These are phyloP conservation scores for Sclerodermus sp. DNA, from an alignment of 2,888 invertebrate species.

Conservation along the genomic window DNA sequence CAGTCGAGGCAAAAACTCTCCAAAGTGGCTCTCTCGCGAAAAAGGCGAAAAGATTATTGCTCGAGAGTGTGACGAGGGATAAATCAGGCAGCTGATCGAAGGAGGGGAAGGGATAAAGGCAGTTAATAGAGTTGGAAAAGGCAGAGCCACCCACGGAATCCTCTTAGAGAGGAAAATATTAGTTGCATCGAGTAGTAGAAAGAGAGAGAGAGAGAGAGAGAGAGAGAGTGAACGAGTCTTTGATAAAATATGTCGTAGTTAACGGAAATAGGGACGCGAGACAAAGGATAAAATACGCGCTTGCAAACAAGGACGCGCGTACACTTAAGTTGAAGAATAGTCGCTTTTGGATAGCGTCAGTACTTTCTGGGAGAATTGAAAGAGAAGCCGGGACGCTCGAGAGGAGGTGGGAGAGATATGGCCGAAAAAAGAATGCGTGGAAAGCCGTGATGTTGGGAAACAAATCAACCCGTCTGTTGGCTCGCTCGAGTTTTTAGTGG, in stretches of 20 bases:
- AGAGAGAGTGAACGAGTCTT: no score
- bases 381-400: slow-evolving; percentile 3
- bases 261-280: not conserved
- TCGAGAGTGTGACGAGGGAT: no score
- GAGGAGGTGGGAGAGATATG: slow-evolving; percentile 4
- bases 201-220: no score
- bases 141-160: no score
- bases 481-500: slow-evolving; percentile 57
- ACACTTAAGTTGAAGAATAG: slow-evolving; percentile 31
- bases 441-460: slow-evolving; percentile 48
- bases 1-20: not conserved
- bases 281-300: not conserved
- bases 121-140: no score
- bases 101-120: no score
- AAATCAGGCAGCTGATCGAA: no score
- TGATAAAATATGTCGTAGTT: no score
- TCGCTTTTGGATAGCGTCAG: slow-evolving; percentile 30
- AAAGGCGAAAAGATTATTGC: no score
- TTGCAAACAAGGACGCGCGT: slow-evolving; percentile 21
- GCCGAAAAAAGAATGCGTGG: slow-evolving; percentile 34
- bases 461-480: slow-evolving; percentile 55
- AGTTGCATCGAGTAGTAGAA: no score
- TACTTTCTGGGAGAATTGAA: slow-evolving; percentile 15
- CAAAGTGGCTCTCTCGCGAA: no score
- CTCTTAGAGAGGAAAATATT: no score